Evolutionary conservation across 2,113 vertebrate species (phyloP), one percentile per base, ranked within the genome.

Genomic region (Illadopsis cleaveri): DNA sequence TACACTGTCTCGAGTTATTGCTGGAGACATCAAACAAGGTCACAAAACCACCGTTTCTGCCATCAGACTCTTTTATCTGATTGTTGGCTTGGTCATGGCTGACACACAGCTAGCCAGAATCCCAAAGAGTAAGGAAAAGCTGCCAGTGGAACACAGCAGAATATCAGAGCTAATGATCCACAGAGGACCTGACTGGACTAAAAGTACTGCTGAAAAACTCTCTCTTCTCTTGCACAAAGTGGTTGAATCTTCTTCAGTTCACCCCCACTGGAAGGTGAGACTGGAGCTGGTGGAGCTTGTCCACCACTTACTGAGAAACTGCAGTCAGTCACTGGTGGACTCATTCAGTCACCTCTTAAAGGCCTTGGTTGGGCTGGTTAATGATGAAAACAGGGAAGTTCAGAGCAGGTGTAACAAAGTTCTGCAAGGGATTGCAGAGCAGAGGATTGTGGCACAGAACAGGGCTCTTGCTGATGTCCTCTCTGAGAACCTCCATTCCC

Each of bases 181-280:
- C 12, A 98, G 99, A 80, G 98, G 98, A 20, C 86, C 81, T 4
- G 97, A 98, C 8, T 99, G 99, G 99, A 97, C 97, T 27, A 98
- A 98, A 96, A 97, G 87, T 51, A 99, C 99, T 2, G 97, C 98
- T 0, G 93, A 93, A 54, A 99, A 98, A 45, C 97, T 99, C 51
- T 94, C 84, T 9, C 16, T 98, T 47, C 98, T 99, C 16, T 94
- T 99, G 79, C 97, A 94, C 61, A 99, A 98, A 93, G 97, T 99
- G 13, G 98, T 98, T 42, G 98, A 98, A 10, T 98, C 97, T 58
- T 98, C 98, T 28, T 98, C 98, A 1, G 96, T 97, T n/a, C 98
- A 99, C 86, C 98, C 98, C 5, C 99, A 99, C 96, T 99, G 99
- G 99, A 99, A 98, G 82, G 99, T 99, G 33, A 98, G 99, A 38